These are phyloP conservation scores for Plusia festucae DNA, from an alignment of 2,888 invertebrate species.

Conservation along the genomic window DNA sequence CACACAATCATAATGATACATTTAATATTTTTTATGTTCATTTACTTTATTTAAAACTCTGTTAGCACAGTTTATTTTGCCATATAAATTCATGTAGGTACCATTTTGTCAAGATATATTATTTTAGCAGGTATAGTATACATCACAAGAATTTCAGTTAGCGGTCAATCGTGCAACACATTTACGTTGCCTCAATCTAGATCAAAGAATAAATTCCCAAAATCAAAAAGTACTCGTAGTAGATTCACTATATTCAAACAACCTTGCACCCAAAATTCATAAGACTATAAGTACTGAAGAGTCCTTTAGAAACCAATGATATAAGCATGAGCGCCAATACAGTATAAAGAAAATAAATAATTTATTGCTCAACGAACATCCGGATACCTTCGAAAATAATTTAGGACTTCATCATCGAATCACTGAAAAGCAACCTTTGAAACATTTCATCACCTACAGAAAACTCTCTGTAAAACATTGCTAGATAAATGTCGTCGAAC, in stretches of 20 bases:
- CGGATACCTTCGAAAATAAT: conserved; percentile 14
- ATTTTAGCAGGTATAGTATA: not conserved
- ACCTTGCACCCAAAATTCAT: not conserved
- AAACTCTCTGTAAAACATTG: conserved; percentile 40
- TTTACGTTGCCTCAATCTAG: not conserved
- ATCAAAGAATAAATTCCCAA: conserved; percentile 4
- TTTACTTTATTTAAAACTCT: not conserved
- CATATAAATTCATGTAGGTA: not conserved
- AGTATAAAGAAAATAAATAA: conserved; percentile 5
- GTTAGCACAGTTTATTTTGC: not conserved
- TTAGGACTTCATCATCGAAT: conserved; percentile 23
- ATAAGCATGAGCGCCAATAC: not conserved
- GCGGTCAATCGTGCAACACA: not conserved
- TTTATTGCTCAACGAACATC: conserved; percentile 12
- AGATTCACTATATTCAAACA: too few relatives aligned
- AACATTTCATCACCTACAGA: conserved; percentile 36
- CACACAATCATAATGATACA: too few relatives aligned
- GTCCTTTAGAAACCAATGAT: not conserved
- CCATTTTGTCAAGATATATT: not conserved
- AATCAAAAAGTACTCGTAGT: too few relatives aligned
- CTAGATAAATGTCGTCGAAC: conserved; percentile 46
- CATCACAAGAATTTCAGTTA: not conserved
- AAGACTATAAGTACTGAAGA: not conserved
- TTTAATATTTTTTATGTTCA: not conserved
- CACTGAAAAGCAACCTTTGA: conserved; percentile 37